Percentiles rank a stretch among this genome's conserved stretches.
These are phyloP conservation scores for Meandrusa payeni DNA, from an alignment of 2,888 invertebrate genomes.

Conservation along the genomic window DNA sequence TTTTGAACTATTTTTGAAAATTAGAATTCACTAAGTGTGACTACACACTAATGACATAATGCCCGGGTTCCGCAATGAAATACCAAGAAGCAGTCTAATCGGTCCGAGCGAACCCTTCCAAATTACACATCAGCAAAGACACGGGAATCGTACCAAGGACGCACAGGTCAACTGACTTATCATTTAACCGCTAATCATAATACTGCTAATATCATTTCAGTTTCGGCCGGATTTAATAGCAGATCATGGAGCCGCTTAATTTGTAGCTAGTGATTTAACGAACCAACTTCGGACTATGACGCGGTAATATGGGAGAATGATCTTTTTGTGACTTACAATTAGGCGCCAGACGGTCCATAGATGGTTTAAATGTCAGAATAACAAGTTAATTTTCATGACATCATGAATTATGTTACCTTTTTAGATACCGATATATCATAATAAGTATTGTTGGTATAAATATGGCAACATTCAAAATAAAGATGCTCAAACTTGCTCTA, in stretches of 20 bases:
- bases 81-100: conserved; percentile 76
- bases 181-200: conserved; percentile 76
- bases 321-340: conserved; percentile 9
- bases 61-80: conserved; percentile 53
- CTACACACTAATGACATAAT: conserved; percentile 70
- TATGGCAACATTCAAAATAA: conserved; percentile 46
- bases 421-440: no score
- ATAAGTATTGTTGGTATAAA: neutral
- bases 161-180: conserved; percentile 71
- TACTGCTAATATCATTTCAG: conserved; percentile 74
- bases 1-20: conserved; percentile 18
- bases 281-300: conserved; percentile 52
- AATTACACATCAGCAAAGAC: conserved; percentile 76
- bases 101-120: conserved; percentile 70
- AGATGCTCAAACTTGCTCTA: conserved; percentile 42
- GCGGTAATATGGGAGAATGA: conserved; percentile 31
- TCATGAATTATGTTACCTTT: no score
- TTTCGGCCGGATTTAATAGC: conserved; percentile 67
- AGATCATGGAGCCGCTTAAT: conserved; percentile 50
- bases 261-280: conserved; percentile 58
- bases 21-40: conserved; percentile 38
- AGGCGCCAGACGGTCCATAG: conserved; percentile 5
- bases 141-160: conserved; percentile 77
- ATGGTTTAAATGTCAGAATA: conserved; percentile 15
- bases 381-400: neutral